A percentile compares a stretch with the other conserved stretches of the same genome.
Evolutionary conservation across 2,113 vertebrate species (phyloP).

Genomic region (Cheilinus undulatus): DNA sequence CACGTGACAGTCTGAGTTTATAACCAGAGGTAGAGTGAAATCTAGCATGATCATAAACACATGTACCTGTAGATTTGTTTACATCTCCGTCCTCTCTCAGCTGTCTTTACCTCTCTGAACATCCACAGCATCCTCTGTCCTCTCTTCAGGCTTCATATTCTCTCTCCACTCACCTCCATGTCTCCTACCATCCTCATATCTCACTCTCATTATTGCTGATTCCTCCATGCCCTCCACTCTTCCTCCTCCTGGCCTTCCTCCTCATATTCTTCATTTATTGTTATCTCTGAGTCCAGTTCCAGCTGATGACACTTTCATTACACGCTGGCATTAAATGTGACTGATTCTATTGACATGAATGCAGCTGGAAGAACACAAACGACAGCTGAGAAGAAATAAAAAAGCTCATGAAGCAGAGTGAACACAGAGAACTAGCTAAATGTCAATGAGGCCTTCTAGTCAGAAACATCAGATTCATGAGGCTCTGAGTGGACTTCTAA

Average conservation of each 20-base stretch:
- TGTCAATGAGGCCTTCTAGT: constrained; percentile 48
- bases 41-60: no score
- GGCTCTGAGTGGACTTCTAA: neutral
- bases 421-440: constrained; percentile 51
- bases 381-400: neutral
- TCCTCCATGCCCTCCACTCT: neutral
- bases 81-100: no score
- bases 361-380: neutral
- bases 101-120: no score
- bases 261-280: constrained; percentile 1
- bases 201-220: constrained; percentile 1
- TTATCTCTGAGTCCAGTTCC: neutral
- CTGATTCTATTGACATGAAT: neutral
- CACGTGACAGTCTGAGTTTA: no score
- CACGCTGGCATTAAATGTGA: constrained; percentile 5
- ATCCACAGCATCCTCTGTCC: neutral
- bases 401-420: neutral
- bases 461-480: constrained; percentile 25
- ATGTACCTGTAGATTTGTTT: no score
- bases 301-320: neutral
- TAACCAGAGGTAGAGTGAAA: no score
- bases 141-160: constrained; percentile 8
- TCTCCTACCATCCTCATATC: constrained; percentile 7
- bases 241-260: neutral
- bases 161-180: constrained; percentile 1